These are phyloP conservation scores for Lynx canadensis DNA, from an alignment of 2,113 vertebrate genomes.

Conservation along the genomic window DNA sequence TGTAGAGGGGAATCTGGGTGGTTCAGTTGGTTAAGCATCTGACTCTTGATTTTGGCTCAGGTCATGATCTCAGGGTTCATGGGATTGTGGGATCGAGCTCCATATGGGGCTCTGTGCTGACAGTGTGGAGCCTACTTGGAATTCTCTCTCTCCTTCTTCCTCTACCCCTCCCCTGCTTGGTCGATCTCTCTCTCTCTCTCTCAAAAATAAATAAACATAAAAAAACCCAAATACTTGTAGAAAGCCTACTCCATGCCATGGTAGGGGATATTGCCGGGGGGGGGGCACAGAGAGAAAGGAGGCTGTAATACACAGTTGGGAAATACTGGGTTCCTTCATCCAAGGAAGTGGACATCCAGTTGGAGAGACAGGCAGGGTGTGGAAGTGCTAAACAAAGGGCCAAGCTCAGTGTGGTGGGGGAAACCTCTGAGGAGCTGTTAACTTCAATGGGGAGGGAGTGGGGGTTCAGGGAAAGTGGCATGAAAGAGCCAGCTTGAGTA, in stretches of 20 bases:
- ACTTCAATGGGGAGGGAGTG: neutral
- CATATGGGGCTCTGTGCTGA: too few relatives aligned
- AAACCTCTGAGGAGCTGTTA: neutral
- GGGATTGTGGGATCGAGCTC: too few relatives aligned
- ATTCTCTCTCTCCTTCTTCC: too few relatives aligned
- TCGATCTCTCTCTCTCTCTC: too few relatives aligned
- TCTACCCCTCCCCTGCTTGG: too few relatives aligned
- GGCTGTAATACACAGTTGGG: neutral
- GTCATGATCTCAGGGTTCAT: too few relatives aligned
- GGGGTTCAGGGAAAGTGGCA: neutral
- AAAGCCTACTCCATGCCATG: neutral
- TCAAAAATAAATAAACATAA: too few relatives aligned
- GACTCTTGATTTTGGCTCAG: too few relatives aligned
- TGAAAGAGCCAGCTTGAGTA: neutral
- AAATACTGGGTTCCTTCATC: slow-evolving; percentile 46
- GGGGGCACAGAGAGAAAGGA: neutral
- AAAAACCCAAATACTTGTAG: neutral
- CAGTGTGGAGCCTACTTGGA: too few relatives aligned
- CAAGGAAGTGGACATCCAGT: slow-evolving; percentile 1
- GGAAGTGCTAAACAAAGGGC: neutral
- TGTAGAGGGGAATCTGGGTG: neutral
- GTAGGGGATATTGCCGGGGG: neutral
- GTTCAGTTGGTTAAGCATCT: too few relatives aligned
- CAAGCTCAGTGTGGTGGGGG: neutral
- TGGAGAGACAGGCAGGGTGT: neutral